Conservation (phyloP, 2,113 vertebrate genomes). For the Aptenodytes patagonicus region DNA sequence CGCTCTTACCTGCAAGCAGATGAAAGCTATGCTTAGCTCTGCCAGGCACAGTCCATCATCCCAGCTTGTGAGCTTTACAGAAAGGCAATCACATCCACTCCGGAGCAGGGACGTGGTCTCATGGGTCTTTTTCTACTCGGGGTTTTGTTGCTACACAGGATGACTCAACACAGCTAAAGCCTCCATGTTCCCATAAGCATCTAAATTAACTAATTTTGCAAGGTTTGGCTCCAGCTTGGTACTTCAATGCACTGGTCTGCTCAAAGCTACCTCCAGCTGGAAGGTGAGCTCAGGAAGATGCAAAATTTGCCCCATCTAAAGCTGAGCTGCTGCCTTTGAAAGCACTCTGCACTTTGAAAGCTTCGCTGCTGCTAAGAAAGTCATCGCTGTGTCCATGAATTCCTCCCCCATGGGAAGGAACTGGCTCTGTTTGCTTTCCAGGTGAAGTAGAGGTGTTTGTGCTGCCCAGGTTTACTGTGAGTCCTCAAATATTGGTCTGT, state of each 20-base stretch:
- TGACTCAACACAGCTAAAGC: not conserved
- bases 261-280: not conserved
- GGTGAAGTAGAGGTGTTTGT: not conserved
- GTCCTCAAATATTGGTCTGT: not conserved
- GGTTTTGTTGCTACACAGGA: not conserved
- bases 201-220: not conserved
- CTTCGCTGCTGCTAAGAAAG: not conserved
- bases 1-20: not conserved
- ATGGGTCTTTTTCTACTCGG: not conserved
- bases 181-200: not conserved
- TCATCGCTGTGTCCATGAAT: accelerated
- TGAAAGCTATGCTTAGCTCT: not conserved
- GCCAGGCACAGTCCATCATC: not conserved
- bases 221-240: not conserved
- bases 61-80: not conserved
- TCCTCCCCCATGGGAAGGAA: not conserved
- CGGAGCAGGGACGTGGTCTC: not conserved
- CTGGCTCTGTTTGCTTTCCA: not conserved
- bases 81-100: not conserved
- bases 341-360: not conserved
- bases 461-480: not conserved
- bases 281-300: not conserved
- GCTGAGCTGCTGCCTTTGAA: not conserved
- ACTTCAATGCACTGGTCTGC: not conserved
- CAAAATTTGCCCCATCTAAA: not conserved